Base-by-base conservation (phyloP, 2,888 invertebrate species). In the Himalopsyche kuldschensis region DNA sequence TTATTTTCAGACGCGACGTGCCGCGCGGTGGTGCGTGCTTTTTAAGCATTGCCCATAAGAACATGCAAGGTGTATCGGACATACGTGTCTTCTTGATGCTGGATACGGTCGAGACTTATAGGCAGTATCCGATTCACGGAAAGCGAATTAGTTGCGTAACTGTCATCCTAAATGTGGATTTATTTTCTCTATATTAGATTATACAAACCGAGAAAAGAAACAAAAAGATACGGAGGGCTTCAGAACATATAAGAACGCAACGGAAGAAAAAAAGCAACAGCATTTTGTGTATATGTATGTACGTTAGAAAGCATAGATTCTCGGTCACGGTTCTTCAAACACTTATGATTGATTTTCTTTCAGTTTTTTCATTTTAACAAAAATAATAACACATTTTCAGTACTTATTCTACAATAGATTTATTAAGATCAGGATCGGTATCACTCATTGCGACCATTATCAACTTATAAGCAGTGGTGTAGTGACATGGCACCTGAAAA, bases 81-180 rank as follows among this genome's bases (percentile, higher is more conserved):
- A 30, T 75, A 75, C 31, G 81, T 81, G 63, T 77, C 17, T 78
- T 79, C 78, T 46, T 63, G 41, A 75, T 30, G 32, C 82, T 31
- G 20, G 30, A 27, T 5, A 46, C 35, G 46, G 75, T 80, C 75
- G 80, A 80, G 80, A 80, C 83, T 83, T 83, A 79, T 81, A 84
- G 82, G 80, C 84, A 79, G 84, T 77, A 83, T 86, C 84, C 85
- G 85, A 85, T 86, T 86, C 85, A 84, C 79, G 84, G 86, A 81
- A 86, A 86, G 86, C 85, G 86, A 86, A 86, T 86, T 86, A 86
- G 86, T 86, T 85, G 86, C 85, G 86, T 86, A 84, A 86, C 85
- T 86, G 86, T 86, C 86, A 86, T 86, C 85, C 86, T 85, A 86
- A 86, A 86, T 85, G 86, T 86, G 86, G 86, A 86, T 86, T 86